Evolutionary conservation across 2,113 vertebrate species (phyloP).

Genomic region (Varanus salvator): DNA sequence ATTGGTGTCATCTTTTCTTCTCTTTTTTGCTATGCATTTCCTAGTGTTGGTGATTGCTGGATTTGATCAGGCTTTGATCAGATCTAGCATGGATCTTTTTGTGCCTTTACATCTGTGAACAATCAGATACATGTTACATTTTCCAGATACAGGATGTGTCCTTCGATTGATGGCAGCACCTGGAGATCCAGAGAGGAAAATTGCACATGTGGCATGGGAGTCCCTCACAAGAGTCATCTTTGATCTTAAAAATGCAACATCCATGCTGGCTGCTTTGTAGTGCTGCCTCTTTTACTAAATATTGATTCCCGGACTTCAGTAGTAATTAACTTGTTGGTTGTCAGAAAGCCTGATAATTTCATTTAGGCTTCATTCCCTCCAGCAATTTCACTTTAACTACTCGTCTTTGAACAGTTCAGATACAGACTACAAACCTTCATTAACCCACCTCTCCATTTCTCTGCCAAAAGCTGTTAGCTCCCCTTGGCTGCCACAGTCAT

Average conservation of each 20-base stretch:
- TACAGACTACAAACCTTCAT: neutral
- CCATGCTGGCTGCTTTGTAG: neutral
- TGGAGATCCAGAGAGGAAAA: neutral
- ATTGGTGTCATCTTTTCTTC: too few species aligned
- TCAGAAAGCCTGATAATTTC: neutral
- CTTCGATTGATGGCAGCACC: neutral
- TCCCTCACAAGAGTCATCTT: neutral
- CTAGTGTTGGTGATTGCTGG: too few species aligned
- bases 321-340: slow-evolving; percentile 9
- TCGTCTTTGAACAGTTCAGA: neutral
- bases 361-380: neutral
- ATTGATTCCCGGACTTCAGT: neutral
- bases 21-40: too few species aligned
- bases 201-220: neutral
- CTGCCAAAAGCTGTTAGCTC: neutral
- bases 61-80: too few species aligned
- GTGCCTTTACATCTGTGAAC: neutral
- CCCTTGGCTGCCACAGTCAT: neutral
- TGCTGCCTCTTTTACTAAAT: neutral
- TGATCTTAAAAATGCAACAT: neutral
- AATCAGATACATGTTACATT: neutral
- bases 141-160: neutral
- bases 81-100: too few species aligned
- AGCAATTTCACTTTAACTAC: slow-evolving; percentile 15
- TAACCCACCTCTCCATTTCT: neutral